Conservation (phyloP, 2,888 invertebrate species). For the Leptinotarsa haldemani region DNA sequence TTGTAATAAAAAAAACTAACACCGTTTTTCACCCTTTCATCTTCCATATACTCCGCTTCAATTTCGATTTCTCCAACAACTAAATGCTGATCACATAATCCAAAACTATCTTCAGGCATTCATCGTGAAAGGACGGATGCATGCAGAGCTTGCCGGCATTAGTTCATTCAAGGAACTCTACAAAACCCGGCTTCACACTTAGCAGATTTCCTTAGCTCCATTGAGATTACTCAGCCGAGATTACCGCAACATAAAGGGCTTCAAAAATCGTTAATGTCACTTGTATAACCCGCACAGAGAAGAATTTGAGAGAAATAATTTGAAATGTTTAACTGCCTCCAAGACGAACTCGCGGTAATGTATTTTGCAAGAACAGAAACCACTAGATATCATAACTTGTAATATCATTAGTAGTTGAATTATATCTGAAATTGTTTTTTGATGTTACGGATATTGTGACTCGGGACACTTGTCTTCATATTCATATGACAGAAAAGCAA, state of each 20-base stretch:
- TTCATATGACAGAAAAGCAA: too few relatives aligned
- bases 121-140: not conserved
- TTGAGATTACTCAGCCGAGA: constrained; percentile 18
- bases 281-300: not conserved
- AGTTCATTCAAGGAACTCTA: constrained; percentile 16
- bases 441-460: too few relatives aligned
- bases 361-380: not conserved
- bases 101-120: constrained; percentile 1
- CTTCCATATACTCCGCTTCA: not conserved
- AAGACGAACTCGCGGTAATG: too few relatives aligned
- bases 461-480: too few relatives aligned
- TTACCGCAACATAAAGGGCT: constrained; percentile 9
- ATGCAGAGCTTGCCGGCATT: constrained; percentile 6
- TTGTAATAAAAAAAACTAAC: too few relatives aligned
- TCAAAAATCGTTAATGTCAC: constrained; percentile 11
- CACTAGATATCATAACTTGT: too few relatives aligned
- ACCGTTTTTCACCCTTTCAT: too few relatives aligned
- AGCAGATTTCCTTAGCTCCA: constrained; percentile 23
- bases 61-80: not conserved
- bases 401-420: too few relatives aligned
- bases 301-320: too few relatives aligned
- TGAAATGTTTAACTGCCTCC: too few relatives aligned
- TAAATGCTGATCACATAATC: constrained; percentile 2
- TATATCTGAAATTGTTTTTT: too few relatives aligned
- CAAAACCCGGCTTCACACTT: constrained; percentile 19